Evolutionary conservation across 2,888 invertebrate genomes (phyloP).

Genomic region (Cordylochernes scorpioides): DNA sequence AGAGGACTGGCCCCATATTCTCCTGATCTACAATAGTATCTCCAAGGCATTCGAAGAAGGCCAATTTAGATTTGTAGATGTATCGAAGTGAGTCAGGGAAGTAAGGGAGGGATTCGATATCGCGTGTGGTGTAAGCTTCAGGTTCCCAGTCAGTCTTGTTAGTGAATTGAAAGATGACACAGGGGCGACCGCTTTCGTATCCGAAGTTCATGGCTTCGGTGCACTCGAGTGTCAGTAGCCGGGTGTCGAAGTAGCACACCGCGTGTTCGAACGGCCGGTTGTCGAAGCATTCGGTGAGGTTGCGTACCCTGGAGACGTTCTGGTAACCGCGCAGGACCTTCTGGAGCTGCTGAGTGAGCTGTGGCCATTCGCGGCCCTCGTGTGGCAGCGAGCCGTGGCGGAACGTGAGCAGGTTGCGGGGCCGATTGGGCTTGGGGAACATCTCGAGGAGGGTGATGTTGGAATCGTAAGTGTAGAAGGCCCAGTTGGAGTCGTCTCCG

Average conservation of each 20-base stretch:
- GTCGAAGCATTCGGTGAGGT: conserved; percentile 7
- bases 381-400: conserved; percentile 11
- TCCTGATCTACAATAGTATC: conserved; percentile 13
- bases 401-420: conserved; percentile 4
- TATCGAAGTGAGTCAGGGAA: conserved; percentile 41
- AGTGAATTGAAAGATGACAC: conserved; percentile 84
- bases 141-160: conserved; percentile 81
- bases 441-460: conserved; percentile 11
- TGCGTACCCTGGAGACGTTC: conserved; percentile 3
- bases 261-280: conserved; percentile 1
- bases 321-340: conserved; percentile 7
- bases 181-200: conserved; percentile 56
- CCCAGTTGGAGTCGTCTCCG: conserved; percentile 7
- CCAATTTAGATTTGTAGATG: conserved; percentile 6
- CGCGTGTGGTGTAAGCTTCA: conserved; percentile 40
- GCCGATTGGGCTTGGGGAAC: conserved; percentile 12
- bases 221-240: conserved; percentile 30
- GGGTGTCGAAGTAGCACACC: conserved; percentile 11
- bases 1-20: conserved; percentile 13
- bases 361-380: conserved; percentile 11
- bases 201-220: conserved; percentile 50
- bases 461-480: conserved; percentile 9
- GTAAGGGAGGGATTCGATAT: conserved; percentile 29
- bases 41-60: conserved; percentile 13
- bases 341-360: conserved; percentile 11